Evolutionary conservation across 2,113 vertebrate species (phyloP).

Genomic region (Amazona vittata): DNA sequence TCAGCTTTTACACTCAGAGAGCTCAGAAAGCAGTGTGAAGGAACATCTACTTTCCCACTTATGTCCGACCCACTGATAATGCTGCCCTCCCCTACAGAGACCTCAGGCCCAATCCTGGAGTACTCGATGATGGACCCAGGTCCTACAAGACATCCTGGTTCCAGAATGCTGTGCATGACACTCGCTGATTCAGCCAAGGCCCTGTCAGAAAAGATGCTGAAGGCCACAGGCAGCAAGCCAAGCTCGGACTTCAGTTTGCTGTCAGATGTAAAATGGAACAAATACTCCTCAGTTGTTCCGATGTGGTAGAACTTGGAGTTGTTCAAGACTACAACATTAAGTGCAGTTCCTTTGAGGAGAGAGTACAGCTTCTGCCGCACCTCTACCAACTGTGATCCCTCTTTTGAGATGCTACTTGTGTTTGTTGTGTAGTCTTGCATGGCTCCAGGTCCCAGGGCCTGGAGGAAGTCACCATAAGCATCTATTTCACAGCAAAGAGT

Average conservation of each 20-base stretch:
- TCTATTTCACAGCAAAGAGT: conserved; percentile 88
- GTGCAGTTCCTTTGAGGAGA: conserved; percentile 79
- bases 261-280: conserved; percentile 84
- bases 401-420: conserved; percentile 70
- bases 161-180: conserved; percentile 83
- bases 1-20: conserved; percentile 78
- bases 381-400: conserved; percentile 70
- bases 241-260: conserved; percentile 81
- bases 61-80: conserved; percentile 85
- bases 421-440: conserved; percentile 79
- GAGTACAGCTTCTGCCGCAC: conserved; percentile 83
- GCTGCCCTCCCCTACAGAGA: conserved; percentile 76
- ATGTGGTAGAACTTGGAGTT: conserved; percentile 95
- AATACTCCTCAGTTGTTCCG: conserved; percentile 88
- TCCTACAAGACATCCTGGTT: conserved; percentile 73
- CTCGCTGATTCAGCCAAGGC: conserved; percentile 33
- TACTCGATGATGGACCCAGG: conserved; percentile 85
- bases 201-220: conserved; percentile 67
- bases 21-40: conserved; percentile 81
- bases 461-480: conserved; percentile 94
- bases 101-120: conserved; percentile 79
- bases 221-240: conserved; percentile 77
- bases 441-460: conserved; percentile 85
- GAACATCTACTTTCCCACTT: conserved; percentile 65
- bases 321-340: conserved; percentile 89